Percentiles rank a stretch among this genome's conserved stretches.
Evolutionary conservation across 2,797 vertebrate species (phyloP).

Genomic region (Fundulus diaphanus): DNA sequence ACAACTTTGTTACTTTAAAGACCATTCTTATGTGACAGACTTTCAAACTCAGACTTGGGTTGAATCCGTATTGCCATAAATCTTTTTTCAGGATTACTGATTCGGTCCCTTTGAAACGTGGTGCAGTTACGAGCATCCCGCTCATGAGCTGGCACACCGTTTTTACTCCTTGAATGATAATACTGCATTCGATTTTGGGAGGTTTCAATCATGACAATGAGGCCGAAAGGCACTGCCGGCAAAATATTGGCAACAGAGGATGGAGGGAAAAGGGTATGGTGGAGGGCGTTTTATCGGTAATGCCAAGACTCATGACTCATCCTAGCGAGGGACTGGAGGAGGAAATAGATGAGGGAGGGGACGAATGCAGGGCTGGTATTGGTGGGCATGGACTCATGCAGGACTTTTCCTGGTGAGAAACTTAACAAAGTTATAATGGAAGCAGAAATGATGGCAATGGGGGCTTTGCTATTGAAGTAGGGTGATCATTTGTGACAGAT

Average conservation of each 20-base stretch:
- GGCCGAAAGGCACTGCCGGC: conserved; percentile 40
- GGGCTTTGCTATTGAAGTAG: conserved; percentile 9
- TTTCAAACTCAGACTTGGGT: conserved; percentile 18
- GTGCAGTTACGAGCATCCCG: background rate
- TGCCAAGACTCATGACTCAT: conserved; percentile 71
- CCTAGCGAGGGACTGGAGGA: conserved; percentile 35
- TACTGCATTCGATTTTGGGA: conserved; percentile 45
- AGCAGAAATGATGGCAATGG: background rate
- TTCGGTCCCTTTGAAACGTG: conserved; percentile 7
- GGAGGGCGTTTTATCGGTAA: conserved; percentile 25
- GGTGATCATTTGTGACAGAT: background rate
- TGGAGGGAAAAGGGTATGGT: conserved; percentile 38
- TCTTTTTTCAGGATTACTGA: conserved; percentile 12
- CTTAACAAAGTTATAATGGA: background rate
- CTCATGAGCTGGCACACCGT: conserved; percentile 19
- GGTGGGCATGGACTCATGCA: conserved; percentile 43
- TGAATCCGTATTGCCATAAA: conserved; percentile 26
- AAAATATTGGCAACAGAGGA: conserved; percentile 30
- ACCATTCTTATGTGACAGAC: conserved; percentile 22
- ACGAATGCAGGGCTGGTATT: conserved; percentile 51
- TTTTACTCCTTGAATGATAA: conserved; percentile 23
- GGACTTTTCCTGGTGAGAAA: conserved; percentile 21
- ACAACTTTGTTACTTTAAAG: conserved; percentile 17
- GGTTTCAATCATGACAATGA: conserved; percentile 71
- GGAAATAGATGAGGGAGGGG: conserved; percentile 58